Conservation (phyloP, 2,888 invertebrate genomes). For the Hypselothyrea guttata region DNA sequence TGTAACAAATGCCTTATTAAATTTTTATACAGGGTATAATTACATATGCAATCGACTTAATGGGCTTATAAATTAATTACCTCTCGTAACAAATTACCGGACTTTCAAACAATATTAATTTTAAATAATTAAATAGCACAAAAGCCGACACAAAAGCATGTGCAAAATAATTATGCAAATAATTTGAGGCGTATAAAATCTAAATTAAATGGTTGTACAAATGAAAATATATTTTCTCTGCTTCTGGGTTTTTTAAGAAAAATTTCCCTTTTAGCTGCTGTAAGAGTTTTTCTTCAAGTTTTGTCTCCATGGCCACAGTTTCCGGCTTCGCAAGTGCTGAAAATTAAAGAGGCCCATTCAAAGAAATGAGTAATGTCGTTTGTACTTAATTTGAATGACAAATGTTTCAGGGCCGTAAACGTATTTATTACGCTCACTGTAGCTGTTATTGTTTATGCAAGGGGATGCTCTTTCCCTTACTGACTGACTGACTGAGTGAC, state of each 20-base stretch:
- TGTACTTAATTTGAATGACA: slow-evolving; percentile 73
- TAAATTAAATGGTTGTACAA: slow-evolving; percentile 36
- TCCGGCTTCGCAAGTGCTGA: neutral
- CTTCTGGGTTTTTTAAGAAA: neutral
- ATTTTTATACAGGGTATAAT: too few relatives aligned
- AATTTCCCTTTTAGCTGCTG: neutral
- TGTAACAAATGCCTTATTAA: too few relatives aligned
- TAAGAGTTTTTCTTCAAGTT: slow-evolving; percentile 5
- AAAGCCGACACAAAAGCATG: slow-evolving; percentile 1
- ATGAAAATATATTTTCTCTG: neutral
- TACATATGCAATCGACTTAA: too few relatives aligned
- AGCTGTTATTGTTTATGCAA: too few relatives aligned
- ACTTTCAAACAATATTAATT: slow-evolving; percentile 34
- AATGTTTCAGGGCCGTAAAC: slow-evolving; percentile 61
- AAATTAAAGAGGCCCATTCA: slow-evolving; percentile 27
- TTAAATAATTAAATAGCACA: slow-evolving; percentile 26
- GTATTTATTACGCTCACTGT: slow-evolving; percentile 59
- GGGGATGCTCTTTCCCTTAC: too few relatives aligned
- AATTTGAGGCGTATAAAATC: slow-evolving; percentile 43
- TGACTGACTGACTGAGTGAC: neutral
- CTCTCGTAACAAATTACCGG: slow-evolving; percentile 20
- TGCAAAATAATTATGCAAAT: slow-evolving; percentile 13
- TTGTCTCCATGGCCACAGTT: neutral
- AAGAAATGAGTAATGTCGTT: slow-evolving; percentile 65
- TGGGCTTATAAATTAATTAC: neutral